These are phyloP conservation scores for Triops longicaudatus DNA, from an alignment of 1,140 invertebrate genomes.

Conservation along the genomic window DNA sequence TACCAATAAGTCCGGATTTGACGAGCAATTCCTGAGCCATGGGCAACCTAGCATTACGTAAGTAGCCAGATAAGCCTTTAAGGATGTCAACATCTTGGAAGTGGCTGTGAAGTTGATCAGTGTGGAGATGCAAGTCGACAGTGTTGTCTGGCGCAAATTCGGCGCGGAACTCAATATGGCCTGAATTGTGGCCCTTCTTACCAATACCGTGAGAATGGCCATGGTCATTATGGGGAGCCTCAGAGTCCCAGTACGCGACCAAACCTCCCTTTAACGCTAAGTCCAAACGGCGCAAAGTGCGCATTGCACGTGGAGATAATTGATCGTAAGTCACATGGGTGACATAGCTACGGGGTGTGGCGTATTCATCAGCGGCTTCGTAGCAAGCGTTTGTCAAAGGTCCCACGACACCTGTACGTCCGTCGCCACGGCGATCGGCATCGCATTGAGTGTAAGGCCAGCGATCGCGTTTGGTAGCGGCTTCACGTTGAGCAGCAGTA, in stretches of 20 bases:
- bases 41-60: slow-evolving; percentile 28
- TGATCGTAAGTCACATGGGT: slow-evolving; percentile 29
- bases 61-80: background rate
- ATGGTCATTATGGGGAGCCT: slow-evolving; percentile 27
- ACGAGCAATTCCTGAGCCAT: slow-evolving; percentile 21
- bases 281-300: slow-evolving; percentile 25
- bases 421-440: slow-evolving; percentile 22
- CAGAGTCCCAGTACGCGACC: slow-evolving; percentile 32
- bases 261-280: slow-evolving; percentile 29
- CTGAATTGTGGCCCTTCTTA: slow-evolving; percentile 24
- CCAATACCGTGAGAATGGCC: slow-evolving; percentile 17
- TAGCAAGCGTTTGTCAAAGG: slow-evolving; percentile 30
- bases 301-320: slow-evolving; percentile 28
- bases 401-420: slow-evolving; percentile 23
- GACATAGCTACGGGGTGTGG: slow-evolving; percentile 28
- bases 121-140: slow-evolving; percentile 31
- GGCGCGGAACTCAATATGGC: slow-evolving; percentile 27
- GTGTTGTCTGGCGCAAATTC: slow-evolving; percentile 28
- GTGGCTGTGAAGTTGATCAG: slow-evolving; percentile 29
- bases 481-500: slow-evolving; percentile 24
- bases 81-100: slow-evolving; percentile 30
- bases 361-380: slow-evolving; percentile 30
- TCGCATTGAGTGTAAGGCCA: slow-evolving; percentile 27
- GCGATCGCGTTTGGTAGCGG: slow-evolving; percentile 21
- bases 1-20: slow-evolving; percentile 24